Percentiles rank a stretch among this genome's conserved stretches.
These are phyloP conservation scores for Solenopsis invicta DNA, from an alignment of 1,140 invertebrate genomes.

Conservation along the genomic window DNA sequence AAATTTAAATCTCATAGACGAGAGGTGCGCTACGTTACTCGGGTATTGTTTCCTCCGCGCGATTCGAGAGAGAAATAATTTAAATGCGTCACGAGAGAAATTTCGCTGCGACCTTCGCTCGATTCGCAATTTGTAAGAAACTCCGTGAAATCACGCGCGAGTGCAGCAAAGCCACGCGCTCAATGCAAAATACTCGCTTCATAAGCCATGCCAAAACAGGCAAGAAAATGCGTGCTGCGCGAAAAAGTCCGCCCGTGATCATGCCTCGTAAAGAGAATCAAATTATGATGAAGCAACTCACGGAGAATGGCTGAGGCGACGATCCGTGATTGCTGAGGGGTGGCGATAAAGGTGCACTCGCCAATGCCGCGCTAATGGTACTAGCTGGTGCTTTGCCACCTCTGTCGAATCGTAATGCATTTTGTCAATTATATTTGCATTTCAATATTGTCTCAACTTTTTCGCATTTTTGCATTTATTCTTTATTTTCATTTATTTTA, in stretches of 20 bases:
- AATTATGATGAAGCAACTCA: constrained; percentile 77
- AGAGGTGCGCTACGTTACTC: background rate
- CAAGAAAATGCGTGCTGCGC: constrained; percentile 32
- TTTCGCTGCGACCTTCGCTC: constrained; percentile 5
- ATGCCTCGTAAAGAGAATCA: constrained; percentile 60
- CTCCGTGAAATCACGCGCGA: constrained; percentile 41
- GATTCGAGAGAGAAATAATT: constrained; percentile 29
- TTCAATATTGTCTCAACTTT: constrained; percentile 49
- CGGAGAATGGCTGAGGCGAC: constrained; percentile 83
- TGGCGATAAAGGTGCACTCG: constrained; percentile 88
- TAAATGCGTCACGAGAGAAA: constrained; percentile 23
- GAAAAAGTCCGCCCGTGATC: constrained; percentile 23
- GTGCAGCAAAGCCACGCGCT: constrained; percentile 56
- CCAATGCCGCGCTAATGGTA: constrained; percentile 90
- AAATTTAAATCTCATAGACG: background rate
- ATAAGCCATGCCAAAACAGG: constrained; percentile 52
- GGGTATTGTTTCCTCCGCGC: background rate
- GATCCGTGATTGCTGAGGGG: constrained; percentile 84
- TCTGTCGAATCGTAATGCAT: constrained; percentile 81
- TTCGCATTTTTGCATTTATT: background rate
- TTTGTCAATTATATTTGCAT: constrained; percentile 42
- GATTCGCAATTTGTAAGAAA: constrained; percentile 32
- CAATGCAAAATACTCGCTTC: constrained; percentile 54
- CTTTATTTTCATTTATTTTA: constrained; percentile 17
- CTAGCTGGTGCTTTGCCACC: constrained; percentile 89